These are phyloP conservation scores for Exephanes ischioxanthus DNA, from an alignment of 2,888 invertebrate genomes.

Conservation along the genomic window DNA sequence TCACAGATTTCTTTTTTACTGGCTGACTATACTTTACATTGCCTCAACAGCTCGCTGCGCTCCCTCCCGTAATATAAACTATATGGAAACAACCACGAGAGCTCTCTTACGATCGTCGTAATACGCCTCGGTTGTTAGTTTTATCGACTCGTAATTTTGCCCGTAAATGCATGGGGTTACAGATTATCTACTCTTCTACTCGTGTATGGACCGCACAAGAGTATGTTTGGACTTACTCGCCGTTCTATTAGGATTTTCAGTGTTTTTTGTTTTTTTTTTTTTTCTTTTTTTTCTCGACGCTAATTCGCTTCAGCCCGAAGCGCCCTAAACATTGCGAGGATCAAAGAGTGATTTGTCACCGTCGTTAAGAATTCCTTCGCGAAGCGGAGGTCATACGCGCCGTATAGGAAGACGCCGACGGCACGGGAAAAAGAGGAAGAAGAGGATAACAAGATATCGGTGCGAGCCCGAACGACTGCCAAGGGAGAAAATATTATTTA, in stretches of 20 bases:
- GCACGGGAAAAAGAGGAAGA: slow-evolving; percentile 59
- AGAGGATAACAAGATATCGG: slow-evolving; percentile 46
- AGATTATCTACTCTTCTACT: slow-evolving; percentile 10
- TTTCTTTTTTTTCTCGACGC: not conserved
- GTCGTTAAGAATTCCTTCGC: slow-evolving; percentile 60
- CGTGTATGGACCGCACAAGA: not conserved
- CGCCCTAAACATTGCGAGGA: slow-evolving; percentile 41
- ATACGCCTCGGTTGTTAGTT: slow-evolving; percentile 23
- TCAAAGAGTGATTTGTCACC: slow-evolving; percentile 59
- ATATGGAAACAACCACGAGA: not conserved
- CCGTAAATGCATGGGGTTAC: not conserved
- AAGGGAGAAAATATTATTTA: slow-evolving; percentile 67
- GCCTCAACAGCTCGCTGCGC: not conserved
- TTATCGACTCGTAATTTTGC: slow-evolving; percentile 21
- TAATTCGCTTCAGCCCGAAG: slow-evolving; percentile 38
- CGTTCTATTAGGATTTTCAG: not conserved
- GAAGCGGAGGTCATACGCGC: slow-evolving; percentile 31
- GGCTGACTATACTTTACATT: not conserved
- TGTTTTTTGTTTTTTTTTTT: not conserved
- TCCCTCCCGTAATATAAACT: not conserved
- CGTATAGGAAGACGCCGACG: slow-evolving; percentile 13
- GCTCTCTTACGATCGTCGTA: not conserved
- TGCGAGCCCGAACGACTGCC: slow-evolving; percentile 11
- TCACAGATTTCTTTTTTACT: not conserved
- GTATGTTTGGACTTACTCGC: not conserved